Base-by-base conservation (phyloP, 2,888 invertebrate species). In the Agonopterix subpropinquella region DNA sequence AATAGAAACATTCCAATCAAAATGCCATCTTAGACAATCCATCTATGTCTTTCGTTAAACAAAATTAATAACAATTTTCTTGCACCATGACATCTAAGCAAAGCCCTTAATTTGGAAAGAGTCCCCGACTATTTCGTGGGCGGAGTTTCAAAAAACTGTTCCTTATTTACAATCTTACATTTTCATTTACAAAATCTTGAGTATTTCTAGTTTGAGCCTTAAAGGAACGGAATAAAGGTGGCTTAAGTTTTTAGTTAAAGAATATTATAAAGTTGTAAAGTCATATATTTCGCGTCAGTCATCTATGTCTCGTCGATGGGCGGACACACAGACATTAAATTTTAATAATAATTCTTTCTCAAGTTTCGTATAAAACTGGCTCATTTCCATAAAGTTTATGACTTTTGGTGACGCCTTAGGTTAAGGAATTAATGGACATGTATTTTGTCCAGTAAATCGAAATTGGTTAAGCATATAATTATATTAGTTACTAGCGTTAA, bases 81-180 rank as follows among this genome's bases (percentile, higher is more conserved):
- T 67, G 52, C 53, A 45, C 58, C 69, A 67, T 75, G 80, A 80
- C 80, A 80, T 77, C 67, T 72, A 79, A 74, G 61, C 68, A 55
- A 70, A 79, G 64, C 67, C 67, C 56, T 67, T 73, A 73, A 80
- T 81, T 79, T 76, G 59, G 58, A 58, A 55, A 56, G 60, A 51
- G 64, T 65, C 61, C 60, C 63, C 62, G 62, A 61, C 56, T 62
- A 56, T 63, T 63, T 67, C 13, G 65, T 53, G 55, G 78, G 80
- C 77, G 77, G 67, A 52, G 58, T 53, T 54, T 53, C 57, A 62
- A 65, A 64, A 71, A 75, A 68, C 63, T 63, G 56, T 60, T 55
- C 39, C 56, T 48, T 59, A 54, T 45, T 49, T 43, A 51, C 66
- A 59, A 67, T 53, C 13, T 61, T 65, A 62, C 41, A 39, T 10